Base-by-base conservation (phyloP, 1,140 invertebrate species). In the Drosophila burlai region DNA sequence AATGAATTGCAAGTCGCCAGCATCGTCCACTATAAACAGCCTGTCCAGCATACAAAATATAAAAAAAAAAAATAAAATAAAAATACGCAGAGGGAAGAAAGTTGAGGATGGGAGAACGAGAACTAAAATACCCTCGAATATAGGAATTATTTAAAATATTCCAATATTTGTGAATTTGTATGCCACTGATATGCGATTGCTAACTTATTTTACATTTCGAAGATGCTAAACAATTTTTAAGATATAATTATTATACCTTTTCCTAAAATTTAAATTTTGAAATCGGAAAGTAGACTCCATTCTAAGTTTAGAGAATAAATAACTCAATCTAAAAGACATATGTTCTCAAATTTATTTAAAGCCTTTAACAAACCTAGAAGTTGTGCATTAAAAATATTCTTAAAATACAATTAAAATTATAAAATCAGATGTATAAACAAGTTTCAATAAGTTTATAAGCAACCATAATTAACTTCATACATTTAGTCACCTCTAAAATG, bases 1-100 rank as follows among this genome's bases (percentile, higher is more conserved):
- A 87, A 87, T 87, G 83, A 87, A 89, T 87, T 87, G 83, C 84
- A 84, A 89, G 72, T 50, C 60, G 62, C 68, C 66, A 40, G 42
- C 63, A 34, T 71, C 16, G 64, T 68, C 49, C 47, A 52, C 62
- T 55, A n/a, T 36, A 45, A 63, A 21, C 67, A 58, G 58, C 62
- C 50, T 77, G 74, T 76, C 52, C 66, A 63, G 81, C 77, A 84
- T 84, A 84, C 77, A 42, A 84, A 89, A 89, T 89, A 38, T 75
- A 78, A 80, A 73, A 72, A 49, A 26, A 74, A 76, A 74, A 77
- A 73, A 72, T 26, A 49, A 49, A 76, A 10, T 16, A 9, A 21
- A 26, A 49, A 50, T 59, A 50, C 36, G 4, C 9, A 26, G 15
- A 7, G 3, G 7, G 2, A n/a, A 64, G 34, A 34, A 67, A 40